phyloP scores from a whole-genome alignment of 2,113 vertebrate genomes.

The Otis tarda region DNA sequence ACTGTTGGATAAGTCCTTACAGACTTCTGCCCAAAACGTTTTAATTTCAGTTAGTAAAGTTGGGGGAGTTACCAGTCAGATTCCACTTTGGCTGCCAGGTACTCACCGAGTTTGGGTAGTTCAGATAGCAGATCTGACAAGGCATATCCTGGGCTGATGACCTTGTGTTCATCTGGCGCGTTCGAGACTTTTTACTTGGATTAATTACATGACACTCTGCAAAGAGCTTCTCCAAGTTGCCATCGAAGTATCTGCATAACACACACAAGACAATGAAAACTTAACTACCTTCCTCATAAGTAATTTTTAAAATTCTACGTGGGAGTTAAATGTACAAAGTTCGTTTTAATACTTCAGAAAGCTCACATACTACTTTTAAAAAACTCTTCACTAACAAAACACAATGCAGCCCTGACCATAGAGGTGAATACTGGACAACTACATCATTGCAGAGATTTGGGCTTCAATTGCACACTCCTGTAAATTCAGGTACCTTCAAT shows the following conservation, averaged over 20 bases:
- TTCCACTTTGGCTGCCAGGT: background rate
- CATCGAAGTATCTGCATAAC: slow-evolving; percentile 94
- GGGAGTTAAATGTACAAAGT: background rate
- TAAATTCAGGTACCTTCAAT: background rate
- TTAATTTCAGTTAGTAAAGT: background rate
- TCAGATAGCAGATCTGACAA: slow-evolving; percentile 99
- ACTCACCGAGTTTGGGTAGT: slow-evolving; percentile 98
- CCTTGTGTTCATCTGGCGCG: slow-evolving; percentile 96
- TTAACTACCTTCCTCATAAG: background rate
- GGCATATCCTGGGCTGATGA: slow-evolving; percentile 99
- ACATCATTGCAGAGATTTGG: background rate
- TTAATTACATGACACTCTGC: slow-evolving; percentile 99
- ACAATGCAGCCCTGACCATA: background rate
- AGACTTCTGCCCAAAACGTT: background rate
- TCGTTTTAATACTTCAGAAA: background rate
- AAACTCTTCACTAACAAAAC: background rate
- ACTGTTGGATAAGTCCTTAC: background rate
- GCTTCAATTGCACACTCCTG: background rate
- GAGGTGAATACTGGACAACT: background rate
- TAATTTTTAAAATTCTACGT: background rate
- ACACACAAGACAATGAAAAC: background rate
- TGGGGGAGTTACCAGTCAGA: background rate
- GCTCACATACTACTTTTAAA: background rate
- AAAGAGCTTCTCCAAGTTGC: slow-evolving; percentile 99
- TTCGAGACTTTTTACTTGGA: slow-evolving; percentile 97